Conservation (phyloP, 2,113 vertebrate species). For the Cinclus cinclus region DNA sequence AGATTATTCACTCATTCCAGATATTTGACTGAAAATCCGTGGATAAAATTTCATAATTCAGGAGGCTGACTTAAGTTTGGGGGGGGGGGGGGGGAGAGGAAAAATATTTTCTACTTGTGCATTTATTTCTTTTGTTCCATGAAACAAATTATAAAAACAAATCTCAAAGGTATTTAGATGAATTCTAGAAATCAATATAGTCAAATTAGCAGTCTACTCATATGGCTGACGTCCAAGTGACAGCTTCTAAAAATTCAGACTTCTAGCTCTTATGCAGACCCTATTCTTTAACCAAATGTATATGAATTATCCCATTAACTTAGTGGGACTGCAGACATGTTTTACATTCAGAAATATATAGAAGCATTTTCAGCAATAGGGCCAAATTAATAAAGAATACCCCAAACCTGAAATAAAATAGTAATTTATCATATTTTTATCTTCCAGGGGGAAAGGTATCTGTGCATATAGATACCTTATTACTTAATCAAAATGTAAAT, state of each 20-base stretch:
- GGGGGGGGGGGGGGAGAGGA: accelerated
- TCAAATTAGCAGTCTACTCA: neutral
- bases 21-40: neutral
- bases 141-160: neutral
- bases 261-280: neutral
- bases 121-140: neutral
- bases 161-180: neutral
- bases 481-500: neutral
- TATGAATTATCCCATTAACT: neutral
- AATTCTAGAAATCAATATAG: neutral
- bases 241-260: neutral
- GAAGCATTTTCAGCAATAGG: neutral
- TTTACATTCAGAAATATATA: neutral
- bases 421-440: neutral
- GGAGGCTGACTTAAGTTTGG: neutral
- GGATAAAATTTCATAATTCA: neutral
- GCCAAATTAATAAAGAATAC: neutral
- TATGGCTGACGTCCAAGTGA: neutral
- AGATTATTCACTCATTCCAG: neutral
- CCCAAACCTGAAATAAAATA: neutral
- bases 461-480: neutral
- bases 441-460: neutral
- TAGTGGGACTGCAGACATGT: neutral
- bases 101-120: neutral
- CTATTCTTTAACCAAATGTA: neutral